Base-by-base conservation (phyloP, 2,113 vertebrate species). In the Antigone vipio region DNA sequence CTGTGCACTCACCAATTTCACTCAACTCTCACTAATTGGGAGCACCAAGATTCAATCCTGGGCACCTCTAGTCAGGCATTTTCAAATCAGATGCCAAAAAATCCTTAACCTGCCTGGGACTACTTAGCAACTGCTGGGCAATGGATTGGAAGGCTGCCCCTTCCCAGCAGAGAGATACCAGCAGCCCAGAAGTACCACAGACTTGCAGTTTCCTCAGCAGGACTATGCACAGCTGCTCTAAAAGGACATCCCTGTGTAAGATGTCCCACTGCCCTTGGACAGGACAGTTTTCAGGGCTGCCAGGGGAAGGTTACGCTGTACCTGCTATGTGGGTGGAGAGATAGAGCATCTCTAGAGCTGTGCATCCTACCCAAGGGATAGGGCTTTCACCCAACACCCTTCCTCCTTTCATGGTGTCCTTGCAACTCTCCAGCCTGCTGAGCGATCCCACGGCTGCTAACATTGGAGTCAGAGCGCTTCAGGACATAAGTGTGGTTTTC, bases 371-470 rank as follows among this genome's bases (percentile, higher is more conserved):
- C 18, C 17, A 34, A 44, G 30, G 27, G 15, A 40, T 53, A 47
- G 23, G 7, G 5, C 6, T 71, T 58, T 53, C 52, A 47, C 8
- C 6, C 50, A 5, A 8, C 50, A 22, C 3, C 4, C 7, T 69
- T 75, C 13, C 30, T 85, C 17, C n/a, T 81, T 67, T 62, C 10
- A 8, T 9, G 8, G 9, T 12, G 6, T 45, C 24, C 50, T 81
- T 49, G 24, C 9, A 40, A 8, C 24, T 74, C 34, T 34, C 12
- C 68, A 38, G 22, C 11, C 63, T 49, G 21, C 30, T 62, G 67
- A 84, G 35, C 1, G 0, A 9, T 20, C 24, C 47, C n/a, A 16
- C 0, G 2, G 40, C 73, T 49, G 16, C 27, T 17, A 24, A 26
- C n/a, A 29, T 21, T 7, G 4, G 17, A 71, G 30, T 30, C 49